Evolutionary conservation across 2,888 invertebrate genomes (phyloP).

Genomic region (Bugulina stolonifera): DNA sequence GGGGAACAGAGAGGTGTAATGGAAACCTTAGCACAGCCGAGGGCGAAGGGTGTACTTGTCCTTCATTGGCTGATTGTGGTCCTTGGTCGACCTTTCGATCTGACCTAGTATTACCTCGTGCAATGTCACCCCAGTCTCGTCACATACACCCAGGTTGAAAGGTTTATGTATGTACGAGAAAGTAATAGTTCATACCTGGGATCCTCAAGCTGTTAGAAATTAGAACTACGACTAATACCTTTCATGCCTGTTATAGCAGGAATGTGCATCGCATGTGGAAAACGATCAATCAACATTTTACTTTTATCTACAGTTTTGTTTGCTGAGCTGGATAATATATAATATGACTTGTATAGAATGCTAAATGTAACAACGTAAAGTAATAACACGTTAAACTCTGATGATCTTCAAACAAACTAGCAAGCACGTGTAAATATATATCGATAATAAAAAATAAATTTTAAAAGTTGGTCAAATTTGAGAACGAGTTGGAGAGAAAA

Average conservation of each 20-base stretch:
- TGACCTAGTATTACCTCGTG: neutral
- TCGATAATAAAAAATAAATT: too few species aligned
- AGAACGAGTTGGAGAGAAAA: too few species aligned
- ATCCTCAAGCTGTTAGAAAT: neutral
- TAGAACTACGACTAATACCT: neutral
- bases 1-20: slow-evolving; percentile 17
- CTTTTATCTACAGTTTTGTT: too few species aligned
- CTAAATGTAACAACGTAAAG: too few species aligned
- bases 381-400: too few species aligned
- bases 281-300: too few species aligned
- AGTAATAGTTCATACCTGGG: slow-evolving; percentile 1
- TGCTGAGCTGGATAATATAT: neutral
- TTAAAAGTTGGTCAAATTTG: too few species aligned
- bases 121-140: slow-evolving; percentile 13
- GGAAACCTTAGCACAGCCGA: neutral
- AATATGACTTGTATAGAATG: too few species aligned
- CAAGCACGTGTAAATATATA: too few species aligned
- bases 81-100: slow-evolving; percentile 1
- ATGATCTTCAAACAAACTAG: too few species aligned
- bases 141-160: neutral
- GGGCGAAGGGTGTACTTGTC: neutral
- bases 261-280: too few species aligned
- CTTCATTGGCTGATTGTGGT: neutral
- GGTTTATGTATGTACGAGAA: slow-evolving; percentile 5
- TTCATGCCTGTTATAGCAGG: neutral